Base-by-base conservation (phyloP, 2,113 vertebrate species). In the Malurus elegans region DNA sequence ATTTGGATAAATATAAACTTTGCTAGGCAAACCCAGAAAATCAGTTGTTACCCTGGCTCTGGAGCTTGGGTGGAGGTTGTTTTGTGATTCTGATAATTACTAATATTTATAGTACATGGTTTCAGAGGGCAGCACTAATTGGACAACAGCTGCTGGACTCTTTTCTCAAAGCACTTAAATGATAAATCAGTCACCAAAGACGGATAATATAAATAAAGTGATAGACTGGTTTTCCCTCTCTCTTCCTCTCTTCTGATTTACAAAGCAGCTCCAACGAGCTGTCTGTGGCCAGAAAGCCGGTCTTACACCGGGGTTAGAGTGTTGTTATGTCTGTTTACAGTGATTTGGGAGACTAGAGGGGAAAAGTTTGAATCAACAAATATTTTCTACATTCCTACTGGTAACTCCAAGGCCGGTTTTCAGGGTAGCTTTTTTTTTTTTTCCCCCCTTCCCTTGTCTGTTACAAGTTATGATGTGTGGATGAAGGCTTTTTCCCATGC, bases 401-500 rank as follows among this genome's bases (percentile, higher is more conserved):
- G 95, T 95, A 98, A 98, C 96, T 98, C 97, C 91, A 93, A 97
- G 96, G 83, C 66, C 51, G 5, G 93, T 96, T 97, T 98, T 94
- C 95, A 97, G 95, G 97, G 96, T 88, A 74, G 29, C 8, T 44
- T 21, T 24, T 34, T 69, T 65, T 69, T 65, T 95, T 92, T 28
- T 29, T 14, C 2, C 17, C 67, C 86, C 38, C 38, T 38, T 92
- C 97, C 96, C 96, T 98, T 98, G 98, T 98, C 98, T 98, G 98
- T 98, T 99, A 98, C 98, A 97, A 98, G 98, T 98, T 99, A 99
- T 99, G 99, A 99, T 99, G 99, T 99, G 99, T 98, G 99, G 99
- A 99, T 99, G 99, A 99, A 99, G 99, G 98, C 98, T 99, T 98
- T 98, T 98, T 99, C 98, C 98, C 98, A 98, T 98, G 98, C 99